A percentile compares a stretch with the other conserved stretches of the same genome.
phyloP scores from a whole-genome alignment of 1,140 invertebrate species.

The Cotesia typhae region DNA sequence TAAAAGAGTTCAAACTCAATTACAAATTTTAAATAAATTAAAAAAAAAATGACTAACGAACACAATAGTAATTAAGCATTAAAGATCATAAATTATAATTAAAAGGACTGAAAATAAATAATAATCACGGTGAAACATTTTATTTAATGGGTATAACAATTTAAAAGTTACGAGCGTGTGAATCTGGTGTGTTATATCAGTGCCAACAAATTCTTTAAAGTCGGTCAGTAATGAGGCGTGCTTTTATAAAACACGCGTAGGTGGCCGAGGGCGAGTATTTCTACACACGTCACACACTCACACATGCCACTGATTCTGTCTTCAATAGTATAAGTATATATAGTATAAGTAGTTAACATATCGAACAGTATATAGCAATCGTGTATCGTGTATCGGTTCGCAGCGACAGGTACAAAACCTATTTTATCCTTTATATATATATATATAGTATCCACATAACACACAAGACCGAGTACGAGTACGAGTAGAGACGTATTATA shows the following conservation, averaged over 20 bases:
- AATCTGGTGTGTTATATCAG: slow-evolving; percentile 17
- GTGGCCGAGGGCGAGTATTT: slow-evolving; percentile 49
- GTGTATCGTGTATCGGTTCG: neutral
- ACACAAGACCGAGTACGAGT: neutral
- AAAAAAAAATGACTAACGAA: too few species aligned
- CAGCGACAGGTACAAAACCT: neutral
- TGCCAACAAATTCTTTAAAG: slow-evolving; percentile 29
- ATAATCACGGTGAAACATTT: neutral
- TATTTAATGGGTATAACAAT: slow-evolving; percentile 1
- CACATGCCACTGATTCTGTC: neutral
- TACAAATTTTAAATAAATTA: too few species aligned
- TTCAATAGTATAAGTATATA: too few species aligned
- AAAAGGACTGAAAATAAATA: neutral
- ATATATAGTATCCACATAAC: slow-evolving; percentile 6
- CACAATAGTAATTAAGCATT: too few species aligned
- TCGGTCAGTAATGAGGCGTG: slow-evolving; percentile 28
- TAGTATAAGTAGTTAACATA: too few species aligned
- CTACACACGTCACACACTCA: slow-evolving; percentile 27
- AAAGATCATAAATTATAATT: neutral
- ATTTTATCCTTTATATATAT: neutral
- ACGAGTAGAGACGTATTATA: neutral
- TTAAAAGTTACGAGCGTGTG: slow-evolving; percentile 29
- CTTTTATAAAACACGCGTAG: slow-evolving; percentile 50
- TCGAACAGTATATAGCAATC: slow-evolving; percentile 7
- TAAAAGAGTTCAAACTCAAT: too few species aligned